A percentile compares a stretch with the other conserved stretches of the same genome.
These are phyloP conservation scores for Petroica traversi DNA, from an alignment of 2,113 vertebrate genomes.

Conservation along the genomic window DNA sequence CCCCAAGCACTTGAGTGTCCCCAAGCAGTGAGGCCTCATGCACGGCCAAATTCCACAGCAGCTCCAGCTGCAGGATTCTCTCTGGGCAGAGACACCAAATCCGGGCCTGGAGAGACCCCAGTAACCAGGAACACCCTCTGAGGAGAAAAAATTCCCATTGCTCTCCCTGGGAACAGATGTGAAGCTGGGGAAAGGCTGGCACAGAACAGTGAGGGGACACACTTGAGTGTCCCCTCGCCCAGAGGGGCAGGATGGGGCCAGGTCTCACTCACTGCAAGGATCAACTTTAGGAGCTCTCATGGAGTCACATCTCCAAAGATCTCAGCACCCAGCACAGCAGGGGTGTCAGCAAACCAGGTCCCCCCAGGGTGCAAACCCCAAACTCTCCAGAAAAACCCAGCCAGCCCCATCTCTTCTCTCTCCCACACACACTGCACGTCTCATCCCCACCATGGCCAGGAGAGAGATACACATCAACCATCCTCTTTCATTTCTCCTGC, in stretches of 20 bases:
- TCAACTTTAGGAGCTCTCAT: neutral
- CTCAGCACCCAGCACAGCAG: neutral
- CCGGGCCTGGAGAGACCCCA: too few species aligned
- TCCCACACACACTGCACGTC: neutral
- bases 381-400: neutral
- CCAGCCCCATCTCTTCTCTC: neutral
- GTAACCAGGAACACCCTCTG: too few species aligned
- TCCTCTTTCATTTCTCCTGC: conserved; percentile 2
- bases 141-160: too few species aligned
- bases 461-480: neutral
- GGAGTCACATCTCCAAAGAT: neutral
- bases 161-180: too few species aligned
- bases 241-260: neutral
- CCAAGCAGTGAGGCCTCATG: too few species aligned
- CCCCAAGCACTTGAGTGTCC: neutral
- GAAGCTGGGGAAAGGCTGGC: too few species aligned
- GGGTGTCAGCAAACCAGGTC: too few species aligned
- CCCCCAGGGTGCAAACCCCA: neutral
- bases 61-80: too few species aligned
- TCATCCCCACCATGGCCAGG: neutral
- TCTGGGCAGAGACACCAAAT: too few species aligned
- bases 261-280: accelerated
- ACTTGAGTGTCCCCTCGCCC: neutral
- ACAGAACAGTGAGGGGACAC: too few species aligned
- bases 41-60: too few species aligned